Percentiles rank a stretch among this genome's conserved stretches.
Conservation (phyloP, 2,113 vertebrate species). For the Petaurus breviceps region DNA sequence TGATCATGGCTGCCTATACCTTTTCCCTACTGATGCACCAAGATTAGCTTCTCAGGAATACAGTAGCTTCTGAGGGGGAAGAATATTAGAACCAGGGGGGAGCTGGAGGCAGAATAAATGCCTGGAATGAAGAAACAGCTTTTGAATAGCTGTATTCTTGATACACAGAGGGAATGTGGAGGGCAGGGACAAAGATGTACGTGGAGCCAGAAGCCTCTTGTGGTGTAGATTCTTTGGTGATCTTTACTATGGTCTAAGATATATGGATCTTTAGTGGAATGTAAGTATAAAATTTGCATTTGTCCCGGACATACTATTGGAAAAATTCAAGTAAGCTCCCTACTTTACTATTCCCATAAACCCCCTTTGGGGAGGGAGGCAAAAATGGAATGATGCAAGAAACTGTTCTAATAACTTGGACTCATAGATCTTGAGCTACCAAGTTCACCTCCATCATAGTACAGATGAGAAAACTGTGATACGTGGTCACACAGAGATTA, state of each 20-base stretch:
- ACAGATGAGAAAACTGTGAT: background rate
- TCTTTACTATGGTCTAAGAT: background rate
- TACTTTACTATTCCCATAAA: background rate
- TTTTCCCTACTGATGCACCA: background rate
- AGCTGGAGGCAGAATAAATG: background rate
- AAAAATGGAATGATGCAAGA: background rate
- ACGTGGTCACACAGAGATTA: background rate
- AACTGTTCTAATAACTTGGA: background rate
- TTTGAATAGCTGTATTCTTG: background rate
- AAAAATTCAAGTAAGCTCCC: background rate
- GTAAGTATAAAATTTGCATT: background rate
- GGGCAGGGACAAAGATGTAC: background rate
- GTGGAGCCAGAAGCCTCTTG: background rate
- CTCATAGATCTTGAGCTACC: background rate
- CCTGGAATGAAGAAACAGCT: background rate
- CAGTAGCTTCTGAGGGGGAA: background rate
- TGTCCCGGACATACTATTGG: background rate
- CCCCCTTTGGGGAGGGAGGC: background rate
- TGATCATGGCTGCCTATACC: background rate
- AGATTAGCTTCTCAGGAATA: background rate
- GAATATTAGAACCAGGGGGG: background rate
- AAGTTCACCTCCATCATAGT: background rate
- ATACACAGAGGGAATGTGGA: background rate
- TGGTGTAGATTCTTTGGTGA: background rate
- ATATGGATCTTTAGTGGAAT: background rate